Percentiles rank a stretch among this genome's conserved stretches.
These are phyloP conservation scores for Nycticorax nycticorax DNA, from an alignment of 2,113 vertebrate genomes.

Conservation along the genomic window DNA sequence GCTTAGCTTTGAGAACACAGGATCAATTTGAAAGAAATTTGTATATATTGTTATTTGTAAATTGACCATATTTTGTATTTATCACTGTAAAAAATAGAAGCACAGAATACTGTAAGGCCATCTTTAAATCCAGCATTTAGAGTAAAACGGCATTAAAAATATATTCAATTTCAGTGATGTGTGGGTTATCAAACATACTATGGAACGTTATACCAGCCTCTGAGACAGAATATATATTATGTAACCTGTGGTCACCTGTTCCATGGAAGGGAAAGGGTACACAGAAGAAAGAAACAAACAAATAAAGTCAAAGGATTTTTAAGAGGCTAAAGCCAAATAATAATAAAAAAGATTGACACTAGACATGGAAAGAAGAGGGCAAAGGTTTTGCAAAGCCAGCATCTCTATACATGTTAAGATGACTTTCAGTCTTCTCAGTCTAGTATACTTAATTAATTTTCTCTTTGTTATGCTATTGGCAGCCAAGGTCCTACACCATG, in stretches of 20 bases:
- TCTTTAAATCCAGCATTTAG: neutral
- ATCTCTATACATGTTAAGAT: neutral
- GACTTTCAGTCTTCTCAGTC: constrained; percentile 31
- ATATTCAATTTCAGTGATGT: neutral
- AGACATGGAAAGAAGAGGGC: neutral
- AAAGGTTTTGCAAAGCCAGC: neutral
- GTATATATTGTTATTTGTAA: neutral
- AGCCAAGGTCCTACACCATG: neutral
- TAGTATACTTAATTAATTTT: constrained; percentile 54
- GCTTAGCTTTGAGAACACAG: neutral
- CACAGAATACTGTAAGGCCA: neutral
- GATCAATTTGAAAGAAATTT: neutral
- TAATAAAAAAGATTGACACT: neutral
- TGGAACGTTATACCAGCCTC: neutral
- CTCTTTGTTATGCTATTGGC: constrained; percentile 31
- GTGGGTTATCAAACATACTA: neutral
- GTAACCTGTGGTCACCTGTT: neutral
- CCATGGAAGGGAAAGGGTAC: neutral
- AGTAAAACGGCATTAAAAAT: neutral
- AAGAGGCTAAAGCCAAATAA: neutral
- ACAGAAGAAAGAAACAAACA: neutral
- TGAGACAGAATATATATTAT: neutral
- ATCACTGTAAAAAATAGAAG: neutral
- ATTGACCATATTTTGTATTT: neutral
- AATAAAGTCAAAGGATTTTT: neutral